A percentile compares a stretch with the other conserved stretches of the same genome.
phyloP scores from a whole-genome alignment of 2,113 vertebrate species.

The Halcyon senegalensis region DNA sequence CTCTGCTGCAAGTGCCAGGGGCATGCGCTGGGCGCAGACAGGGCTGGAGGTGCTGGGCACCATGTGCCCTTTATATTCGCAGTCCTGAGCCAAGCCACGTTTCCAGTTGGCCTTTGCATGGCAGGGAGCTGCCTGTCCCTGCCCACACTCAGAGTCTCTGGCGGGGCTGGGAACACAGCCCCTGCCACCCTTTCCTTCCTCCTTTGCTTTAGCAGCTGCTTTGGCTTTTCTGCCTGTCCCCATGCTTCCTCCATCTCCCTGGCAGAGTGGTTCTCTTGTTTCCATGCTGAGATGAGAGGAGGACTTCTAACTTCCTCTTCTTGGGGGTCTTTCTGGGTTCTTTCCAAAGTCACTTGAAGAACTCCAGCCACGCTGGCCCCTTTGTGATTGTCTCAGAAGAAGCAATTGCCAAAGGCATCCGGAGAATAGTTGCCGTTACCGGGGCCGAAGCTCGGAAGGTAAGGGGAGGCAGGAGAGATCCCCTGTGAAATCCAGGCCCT shows the following conservation, averaged over 20 bases:
- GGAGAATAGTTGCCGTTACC: constrained; percentile 94
- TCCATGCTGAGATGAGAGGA: neutral
- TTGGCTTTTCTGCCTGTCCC: neutral
- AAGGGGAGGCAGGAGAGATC: neutral
- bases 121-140: neutral
- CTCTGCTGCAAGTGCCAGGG: neutral
- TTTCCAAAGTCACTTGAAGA: constrained; percentile 88
- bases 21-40: neutral
- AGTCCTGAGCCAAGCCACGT: neutral
- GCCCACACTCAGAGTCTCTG: rapidly evolving
- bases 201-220: neutral
- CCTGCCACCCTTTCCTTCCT: neutral
- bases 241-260: neutral
- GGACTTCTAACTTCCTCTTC: neutral
- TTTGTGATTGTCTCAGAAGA: constrained; percentile 97
- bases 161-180: neutral
- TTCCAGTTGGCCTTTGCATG: neutral
- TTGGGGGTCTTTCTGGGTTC: constrained; percentile 7
- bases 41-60: neutral
- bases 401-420: constrained; percentile 97
- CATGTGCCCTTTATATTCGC: neutral
- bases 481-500: neutral
- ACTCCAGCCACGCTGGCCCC: constrained; percentile 86
- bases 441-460: constrained; percentile 95
- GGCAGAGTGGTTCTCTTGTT: neutral